Conservation (phyloP, 2,113 vertebrate species). For the Sigmodon hispidus region DNA sequence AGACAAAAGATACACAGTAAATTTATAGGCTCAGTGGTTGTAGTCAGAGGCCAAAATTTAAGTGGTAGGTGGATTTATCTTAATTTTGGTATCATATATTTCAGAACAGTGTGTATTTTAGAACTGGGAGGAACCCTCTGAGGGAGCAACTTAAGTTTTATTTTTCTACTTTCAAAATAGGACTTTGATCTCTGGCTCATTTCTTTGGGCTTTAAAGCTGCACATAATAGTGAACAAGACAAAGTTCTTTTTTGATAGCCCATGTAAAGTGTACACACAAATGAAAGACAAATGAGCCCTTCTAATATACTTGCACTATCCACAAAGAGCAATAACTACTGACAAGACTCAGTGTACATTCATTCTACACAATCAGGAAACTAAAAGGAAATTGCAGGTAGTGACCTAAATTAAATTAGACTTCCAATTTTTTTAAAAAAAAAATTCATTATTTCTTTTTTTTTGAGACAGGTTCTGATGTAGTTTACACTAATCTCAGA, state of each 20-base stretch:
- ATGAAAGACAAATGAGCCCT: constrained; percentile 40
- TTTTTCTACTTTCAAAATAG: constrained; percentile 43
- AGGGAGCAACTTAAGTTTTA: constrained; percentile 32
- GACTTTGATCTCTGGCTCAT: constrained; percentile 23
- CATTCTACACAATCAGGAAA: constrained; percentile 48
- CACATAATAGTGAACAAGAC: constrained; percentile 32
- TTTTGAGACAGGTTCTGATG: background rate
- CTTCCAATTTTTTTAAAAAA: background rate
- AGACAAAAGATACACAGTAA: constrained; percentile 11
- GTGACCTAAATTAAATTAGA: constrained; percentile 34
- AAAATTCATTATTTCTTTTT: no score
- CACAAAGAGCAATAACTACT: background rate
- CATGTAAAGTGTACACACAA: background rate
- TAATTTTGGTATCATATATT: constrained; percentile 22
- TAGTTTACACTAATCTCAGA: background rate
- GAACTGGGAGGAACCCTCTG: background rate
- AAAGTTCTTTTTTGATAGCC: background rate
- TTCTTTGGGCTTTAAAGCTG: constrained; percentile 4
- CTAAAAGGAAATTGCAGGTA: constrained; percentile 12
- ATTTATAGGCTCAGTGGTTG: constrained; percentile 30
- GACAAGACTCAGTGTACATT: constrained; percentile 48
- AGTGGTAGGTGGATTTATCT: background rate
- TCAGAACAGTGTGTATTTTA: background rate
- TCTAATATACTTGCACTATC: constrained; percentile 25
- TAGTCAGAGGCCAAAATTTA: background rate